A percentile compares a stretch with the other conserved stretches of the same genome.
Conservation (phyloP, 2,797 vertebrate species). For the Lacerta agilis region DNA sequence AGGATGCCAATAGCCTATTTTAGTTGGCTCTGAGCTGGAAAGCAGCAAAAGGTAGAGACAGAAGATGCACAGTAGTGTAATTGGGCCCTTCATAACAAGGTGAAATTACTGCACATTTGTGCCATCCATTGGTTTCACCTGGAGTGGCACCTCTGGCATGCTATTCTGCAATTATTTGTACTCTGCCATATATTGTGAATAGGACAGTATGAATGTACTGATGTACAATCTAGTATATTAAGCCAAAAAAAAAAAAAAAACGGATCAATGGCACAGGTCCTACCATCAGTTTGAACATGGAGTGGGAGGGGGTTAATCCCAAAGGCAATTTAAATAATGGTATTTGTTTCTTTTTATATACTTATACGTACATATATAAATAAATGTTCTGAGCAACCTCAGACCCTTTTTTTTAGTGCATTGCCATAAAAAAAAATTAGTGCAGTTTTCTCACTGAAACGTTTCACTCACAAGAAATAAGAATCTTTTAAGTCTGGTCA, state of each 20-base stretch:
- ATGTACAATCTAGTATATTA: conserved; percentile 67
- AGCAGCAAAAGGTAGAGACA: conserved; percentile 43
- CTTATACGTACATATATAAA: conserved; percentile 88
- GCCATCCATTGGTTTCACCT: conserved; percentile 46
- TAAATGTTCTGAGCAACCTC: conserved; percentile 90
- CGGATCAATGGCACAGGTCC: conserved; percentile 71
- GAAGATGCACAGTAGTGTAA: conserved; percentile 3
- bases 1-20: conserved; percentile 47
- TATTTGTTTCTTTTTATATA: conserved; percentile 84
- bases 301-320: conserved; percentile 83
- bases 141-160: conserved; percentile 62
- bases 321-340: conserved; percentile 97
- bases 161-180: conserved; percentile 46
- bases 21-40: conserved; percentile 31
- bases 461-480: conserved; percentile 79
- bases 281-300: conserved; percentile 70
- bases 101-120: conserved; percentile 44
- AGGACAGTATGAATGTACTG: conserved; percentile 69
- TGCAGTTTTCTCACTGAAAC: conserved; percentile 89
- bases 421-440: conserved; percentile 92
- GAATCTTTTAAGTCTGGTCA: conserved; percentile 80
- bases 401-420: conserved; percentile 91
- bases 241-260: conserved; percentile 67
- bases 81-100: conserved; percentile 48
- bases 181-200: conserved; percentile 70